Base-by-base conservation (phyloP, 2,888 invertebrate genomes). In the Blera fallax region DNA sequence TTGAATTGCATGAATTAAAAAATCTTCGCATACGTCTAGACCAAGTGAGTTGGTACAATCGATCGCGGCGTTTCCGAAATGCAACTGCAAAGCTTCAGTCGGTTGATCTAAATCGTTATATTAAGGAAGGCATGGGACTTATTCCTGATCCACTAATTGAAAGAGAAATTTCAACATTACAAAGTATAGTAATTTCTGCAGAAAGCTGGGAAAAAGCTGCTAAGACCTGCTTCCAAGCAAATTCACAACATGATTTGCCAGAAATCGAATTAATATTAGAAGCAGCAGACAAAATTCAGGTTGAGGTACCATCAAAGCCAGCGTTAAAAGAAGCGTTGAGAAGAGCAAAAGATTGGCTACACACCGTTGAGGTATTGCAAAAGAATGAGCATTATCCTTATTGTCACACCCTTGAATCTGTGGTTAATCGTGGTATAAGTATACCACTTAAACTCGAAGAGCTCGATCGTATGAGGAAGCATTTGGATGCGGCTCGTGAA, bases 351-450 rank as follows among this genome's bases (percentile, higher is more conserved):
- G 92, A 92, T 82, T 92, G 92, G 91, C 80, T 92, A 0, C 88
- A 89, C 3, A 90, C 93, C 18, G 94, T 96, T 40, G 95, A 96
- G 88, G 95, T 95, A 87, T 94, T 96, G 92, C 96, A 96, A 89
- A 94, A 95, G 0, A 95, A 95, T 62, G 96, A 96, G 87, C 95
- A 96, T 87, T 97, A 96, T 90, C 97, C 98, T 0, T 98, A 98
- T 92, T 95, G 97, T 91, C 96, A 97, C 91, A 95, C 96, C 11
- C 93, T 98, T 70, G 97, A 98, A 90, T 95, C 94, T 56, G 92
- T 98, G 50, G 96, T 97, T 14, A 94, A 94, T 78, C 95, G 95
- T 87, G 98, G 97, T 0, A 93, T 95, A 50, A 94, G 94, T 79
- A 95, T 98, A 87, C 96, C 97, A 3, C 94, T 98, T 11, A 94